Percentiles rank a stretch among this genome's conserved stretches.
Evolutionary conservation across 2,113 vertebrate genomes (phyloP).

Genomic region (Paramisgurnus dabryanus): DNA sequence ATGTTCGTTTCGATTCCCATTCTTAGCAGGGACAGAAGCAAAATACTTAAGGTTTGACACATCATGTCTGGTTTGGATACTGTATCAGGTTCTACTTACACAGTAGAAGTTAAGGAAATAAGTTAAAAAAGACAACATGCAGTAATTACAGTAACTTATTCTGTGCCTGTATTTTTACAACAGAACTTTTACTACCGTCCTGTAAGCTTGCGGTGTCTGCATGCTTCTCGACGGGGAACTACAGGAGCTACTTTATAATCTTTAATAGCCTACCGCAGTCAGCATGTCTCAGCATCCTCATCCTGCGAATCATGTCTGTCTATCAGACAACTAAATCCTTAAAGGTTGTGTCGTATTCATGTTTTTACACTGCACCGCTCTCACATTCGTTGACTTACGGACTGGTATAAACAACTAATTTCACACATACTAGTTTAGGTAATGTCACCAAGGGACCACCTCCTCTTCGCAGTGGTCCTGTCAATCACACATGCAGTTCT

Average conservation of each 20-base stretch:
- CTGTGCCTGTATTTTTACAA: conserved; percentile 7
- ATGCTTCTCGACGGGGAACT: conserved; percentile 38
- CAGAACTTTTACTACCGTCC: conserved; percentile 5
- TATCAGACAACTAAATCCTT: not conserved
- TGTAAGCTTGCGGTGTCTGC: conserved; percentile 3
- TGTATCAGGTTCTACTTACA: not conserved
- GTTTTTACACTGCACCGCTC: conserved; percentile 5
- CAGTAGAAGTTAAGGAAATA: not conserved
- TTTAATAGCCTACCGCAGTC: conserved; percentile 16
- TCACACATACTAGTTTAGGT: conserved; percentile 33
- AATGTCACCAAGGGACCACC: not conserved
- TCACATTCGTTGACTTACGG: conserved; percentile 1
- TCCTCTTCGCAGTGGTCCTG: not conserved
- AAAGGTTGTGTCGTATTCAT: not conserved
- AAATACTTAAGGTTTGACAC: not conserved
- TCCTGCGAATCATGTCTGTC: not conserved
- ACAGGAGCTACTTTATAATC: conserved; percentile 34
- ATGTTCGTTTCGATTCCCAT: too few species aligned
- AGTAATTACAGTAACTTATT: conserved; percentile 43
- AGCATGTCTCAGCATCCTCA: not conserved
- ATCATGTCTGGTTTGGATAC: not conserved
- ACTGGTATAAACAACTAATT: conserved; percentile 19
- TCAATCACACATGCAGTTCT: not conserved
- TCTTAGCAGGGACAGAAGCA: too few species aligned
- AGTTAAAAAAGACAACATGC: conserved; percentile 40